Evolutionary conservation across 2,888 invertebrate genomes (phyloP), one percentile per base, ranked within the genome.

Genomic region (Drosophila birchii): DNA sequence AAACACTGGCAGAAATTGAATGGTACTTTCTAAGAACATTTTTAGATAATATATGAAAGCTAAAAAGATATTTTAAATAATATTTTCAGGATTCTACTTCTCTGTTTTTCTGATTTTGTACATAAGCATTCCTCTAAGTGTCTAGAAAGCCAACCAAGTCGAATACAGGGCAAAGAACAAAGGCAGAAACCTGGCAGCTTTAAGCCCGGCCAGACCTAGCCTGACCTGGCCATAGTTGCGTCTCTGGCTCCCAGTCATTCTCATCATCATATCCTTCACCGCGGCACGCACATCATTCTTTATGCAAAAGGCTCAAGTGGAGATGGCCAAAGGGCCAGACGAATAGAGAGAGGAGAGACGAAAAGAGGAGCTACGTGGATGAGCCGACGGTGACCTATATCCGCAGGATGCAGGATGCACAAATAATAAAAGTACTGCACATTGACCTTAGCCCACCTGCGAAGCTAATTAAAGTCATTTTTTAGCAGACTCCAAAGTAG

Each of bases 231-330:
- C 29, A 38, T 54, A 34, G 26, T 18, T 29, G 18, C 39, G 43
- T 29, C 53, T 59, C 20, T 14, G 59, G 45, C 43, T 56, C 54
- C 45, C 43, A 62, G 66, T 76, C 39, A 59, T 56, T 57, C 66
- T 18, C 56, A 43, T 43, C 63, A 38, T 39, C 47, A n/a, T 38
- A 44, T 44, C 44, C 74, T 47, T 29, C 26, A 18, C 20, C 58
- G 44, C 36, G 63, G 51, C 78, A 74, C 83, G 78, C 88, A 80
- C 84, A 83, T 75, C 80, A 83, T 80, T 76, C 83, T 88, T 80
- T 78, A 86, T 69, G 78, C 76, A 78, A 73, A 58, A 44, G 67
- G 45, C 54, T 29, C 41, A 55, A 49, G 36, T n/a, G 36, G 12
- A 55, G 68, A 36, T 29, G 58, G 70, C 16, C 38, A 20, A n/a